Base-by-base conservation (phyloP, 2,113 vertebrate genomes). In the Colius striatus region DNA sequence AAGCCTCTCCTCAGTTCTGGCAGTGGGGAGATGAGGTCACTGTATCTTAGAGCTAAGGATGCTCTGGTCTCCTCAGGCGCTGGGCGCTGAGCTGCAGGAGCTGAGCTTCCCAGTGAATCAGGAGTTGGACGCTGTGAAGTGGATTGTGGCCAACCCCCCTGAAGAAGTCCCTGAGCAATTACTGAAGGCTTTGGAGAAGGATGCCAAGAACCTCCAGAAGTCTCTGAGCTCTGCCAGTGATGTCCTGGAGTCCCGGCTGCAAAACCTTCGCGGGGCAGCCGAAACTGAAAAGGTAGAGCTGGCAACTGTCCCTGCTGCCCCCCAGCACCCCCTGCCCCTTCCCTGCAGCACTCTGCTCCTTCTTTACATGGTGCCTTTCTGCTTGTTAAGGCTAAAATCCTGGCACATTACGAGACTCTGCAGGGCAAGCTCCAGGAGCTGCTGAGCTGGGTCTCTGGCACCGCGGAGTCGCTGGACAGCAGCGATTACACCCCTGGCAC, bases 171-270 rank as follows among this genome's bases (percentile, higher is more conserved):
- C 99, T 60, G 96, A 98, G 36, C 99, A 99, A 91, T 97, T 99
- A 27, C 94, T 99, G 77, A 97, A 98, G 77, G 99, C 99, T 62
- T 96, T 99, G 92, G 98, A 99, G 92, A 99, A 99, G 94, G 99
- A 99, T 67, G 97, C 98, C 90, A 98, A 98, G 94, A 99, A 99
- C 96, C 98, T 99, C 77, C 97, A 98, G 26, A 98, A 98, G 83
- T 98, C 98, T 30, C 98, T 99, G 74, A 97, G 97, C 86, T 98
- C 98, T 2, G 98, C 98, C 3, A 97, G 72, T 6, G 96, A 97
- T 4, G 91, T 97, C 36, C 98, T 98, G 83, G 96, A 96, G 47
- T 97, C 97, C 50, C 95, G 97, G 92, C 96, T 99, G 58, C 97
- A 97, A 53, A 98, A 96, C 77, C 98, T 99, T 47, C 97, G 67